These are phyloP conservation scores for Frankliniella fusca DNA, from an alignment of 2,888 invertebrate species.

Conservation along the genomic window DNA sequence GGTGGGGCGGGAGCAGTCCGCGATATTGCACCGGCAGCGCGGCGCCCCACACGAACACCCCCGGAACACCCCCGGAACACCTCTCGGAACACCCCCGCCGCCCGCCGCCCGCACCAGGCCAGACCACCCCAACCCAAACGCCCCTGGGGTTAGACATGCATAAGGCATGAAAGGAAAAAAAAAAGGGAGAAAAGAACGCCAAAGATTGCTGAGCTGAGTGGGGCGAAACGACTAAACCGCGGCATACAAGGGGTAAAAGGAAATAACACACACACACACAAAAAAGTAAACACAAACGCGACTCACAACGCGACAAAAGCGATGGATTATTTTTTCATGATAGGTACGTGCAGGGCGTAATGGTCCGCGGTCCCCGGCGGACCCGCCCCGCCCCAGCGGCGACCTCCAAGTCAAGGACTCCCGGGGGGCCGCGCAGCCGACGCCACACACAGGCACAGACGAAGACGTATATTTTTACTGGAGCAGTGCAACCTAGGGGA, in stretches of 20 bases:
- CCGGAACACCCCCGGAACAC: neutral
- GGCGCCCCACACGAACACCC: neutral
- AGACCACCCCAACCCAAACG: neutral
- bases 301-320: neutral
- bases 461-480: no score
- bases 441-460: no score
- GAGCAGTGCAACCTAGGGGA: no score
- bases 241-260: constrained; percentile 33
- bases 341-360: no score
- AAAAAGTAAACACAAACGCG: neutral
- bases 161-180: constrained; percentile 42
- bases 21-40: constrained; percentile 41
- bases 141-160: neutral
- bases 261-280: no score
- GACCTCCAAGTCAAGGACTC: no score
- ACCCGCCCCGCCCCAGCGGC: no score
- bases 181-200: neutral
- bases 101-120: neutral
- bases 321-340: no score
- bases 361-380: neutral
- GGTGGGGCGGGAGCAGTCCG: neutral
- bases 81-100: neutral
- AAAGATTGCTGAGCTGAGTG: constrained; percentile 36
- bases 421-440: no score
- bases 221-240: constrained; percentile 41